Conservation (phyloP, 64 coral and sea anemone genomes). For the Montipora efflorescens region DNA sequence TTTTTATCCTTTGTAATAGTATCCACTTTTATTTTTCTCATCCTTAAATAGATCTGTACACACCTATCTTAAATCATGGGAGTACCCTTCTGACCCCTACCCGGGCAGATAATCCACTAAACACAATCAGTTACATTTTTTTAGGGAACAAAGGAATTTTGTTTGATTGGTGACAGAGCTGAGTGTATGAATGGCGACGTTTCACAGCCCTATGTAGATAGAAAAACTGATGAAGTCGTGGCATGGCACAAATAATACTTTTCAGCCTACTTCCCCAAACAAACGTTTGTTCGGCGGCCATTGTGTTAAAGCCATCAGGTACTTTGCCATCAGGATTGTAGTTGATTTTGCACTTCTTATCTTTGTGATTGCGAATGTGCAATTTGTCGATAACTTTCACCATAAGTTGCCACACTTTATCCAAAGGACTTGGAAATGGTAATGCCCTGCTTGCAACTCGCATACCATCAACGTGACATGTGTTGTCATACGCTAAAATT, state of each 20-base stretch:
- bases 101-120: no score
- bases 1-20: no score
- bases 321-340: constrained; percentile 8
- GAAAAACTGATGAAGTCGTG: constrained; percentile 23
- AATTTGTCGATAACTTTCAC: constrained; percentile 25
- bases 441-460: background rate
- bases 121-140: no score
- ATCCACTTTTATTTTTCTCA: no score
- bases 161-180: constrained; percentile 12
- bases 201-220: constrained; percentile 24
- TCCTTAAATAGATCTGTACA: no score
- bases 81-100: no score
- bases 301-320: constrained; percentile 21
- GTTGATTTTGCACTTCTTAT: constrained; percentile 2
- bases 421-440: constrained; percentile 1
- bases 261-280: constrained; percentile 41
- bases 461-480: constrained; percentile 33
- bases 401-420: constrained; percentile 8
- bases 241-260: constrained; percentile 1
- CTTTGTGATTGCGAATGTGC: constrained; percentile 32
- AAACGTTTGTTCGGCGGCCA: constrained; percentile 36
- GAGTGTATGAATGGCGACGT: background rate
- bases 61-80: no score
- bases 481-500: constrained; percentile 45
- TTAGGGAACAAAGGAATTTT: background rate